Evolutionary conservation across 2,888 invertebrate species (phyloP).

Genomic region (Idaea biselata): DNA sequence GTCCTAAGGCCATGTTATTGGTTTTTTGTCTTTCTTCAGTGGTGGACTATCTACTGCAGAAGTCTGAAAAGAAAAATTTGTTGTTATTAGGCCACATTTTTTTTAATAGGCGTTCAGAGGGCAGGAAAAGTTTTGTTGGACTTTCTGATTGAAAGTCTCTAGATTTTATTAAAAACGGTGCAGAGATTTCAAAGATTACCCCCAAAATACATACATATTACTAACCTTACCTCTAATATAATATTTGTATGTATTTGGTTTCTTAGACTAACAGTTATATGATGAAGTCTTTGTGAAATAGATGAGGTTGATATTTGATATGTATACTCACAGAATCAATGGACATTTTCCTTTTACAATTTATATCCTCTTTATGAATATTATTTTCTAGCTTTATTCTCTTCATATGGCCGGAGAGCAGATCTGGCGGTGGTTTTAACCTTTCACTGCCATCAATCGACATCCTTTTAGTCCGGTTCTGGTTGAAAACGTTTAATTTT

Average conservation of each 20-base stretch:
- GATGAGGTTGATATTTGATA: too few relatives aligned
- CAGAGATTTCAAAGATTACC: too few relatives aligned
- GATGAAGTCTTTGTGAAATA: too few relatives aligned
- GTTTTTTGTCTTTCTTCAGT: constrained; percentile 57
- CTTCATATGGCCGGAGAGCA: constrained; percentile 62
- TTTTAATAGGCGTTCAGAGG: background rate
- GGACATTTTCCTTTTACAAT: constrained; percentile 58
- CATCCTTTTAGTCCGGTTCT: constrained; percentile 33
- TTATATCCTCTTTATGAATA: constrained; percentile 24
- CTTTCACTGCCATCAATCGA: constrained; percentile 41
- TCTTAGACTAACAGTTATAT: background rate
- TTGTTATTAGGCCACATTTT: background rate
- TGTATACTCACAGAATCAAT: constrained; percentile 54
- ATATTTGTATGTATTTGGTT: too few relatives aligned
- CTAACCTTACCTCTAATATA: too few relatives aligned
- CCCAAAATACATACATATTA: too few relatives aligned
- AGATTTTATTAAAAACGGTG: too few relatives aligned
- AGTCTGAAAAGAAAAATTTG: constrained; percentile 3
- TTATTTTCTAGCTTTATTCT: constrained; percentile 61
- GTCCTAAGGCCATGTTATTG: constrained; percentile 65
- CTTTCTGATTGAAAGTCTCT: too few relatives aligned
- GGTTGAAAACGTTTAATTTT: constrained; percentile 34
- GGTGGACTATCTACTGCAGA: constrained; percentile 47
- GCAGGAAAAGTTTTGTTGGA: too few relatives aligned
- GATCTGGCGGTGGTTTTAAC: constrained; percentile 61